Evolutionary conservation across 2,797 vertebrate species (phyloP).

Genomic region (Threskiornis aethiopicus): DNA sequence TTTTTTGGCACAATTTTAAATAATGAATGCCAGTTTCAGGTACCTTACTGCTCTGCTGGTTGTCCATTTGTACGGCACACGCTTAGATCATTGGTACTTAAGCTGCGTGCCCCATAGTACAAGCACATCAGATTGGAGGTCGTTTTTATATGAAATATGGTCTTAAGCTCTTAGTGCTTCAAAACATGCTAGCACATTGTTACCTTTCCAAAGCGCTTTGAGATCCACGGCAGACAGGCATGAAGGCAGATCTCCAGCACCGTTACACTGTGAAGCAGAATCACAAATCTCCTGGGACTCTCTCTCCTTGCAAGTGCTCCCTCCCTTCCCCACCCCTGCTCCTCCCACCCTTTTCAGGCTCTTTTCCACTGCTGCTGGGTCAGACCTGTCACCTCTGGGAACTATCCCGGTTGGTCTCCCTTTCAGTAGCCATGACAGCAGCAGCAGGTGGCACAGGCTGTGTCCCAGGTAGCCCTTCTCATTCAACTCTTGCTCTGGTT

Average conservation of each 20-base stretch:
- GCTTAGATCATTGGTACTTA: not conserved
- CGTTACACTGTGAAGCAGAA: not conserved
- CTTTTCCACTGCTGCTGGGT: not conserved
- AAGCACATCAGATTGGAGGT: not conserved
- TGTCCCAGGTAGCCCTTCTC: not conserved
- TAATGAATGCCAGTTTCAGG: not conserved
- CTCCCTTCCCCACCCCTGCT: not conserved
- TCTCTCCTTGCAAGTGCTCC: not conserved
- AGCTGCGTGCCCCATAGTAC: not conserved
- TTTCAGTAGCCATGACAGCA: not conserved
- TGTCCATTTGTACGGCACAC: not conserved
- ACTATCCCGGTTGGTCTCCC: not conserved
- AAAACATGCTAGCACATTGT: not conserved
- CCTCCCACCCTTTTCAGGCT: not conserved
- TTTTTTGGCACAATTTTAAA: not conserved
- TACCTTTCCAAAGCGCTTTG: not conserved
- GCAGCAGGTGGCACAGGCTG: not conserved
- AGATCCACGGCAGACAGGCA: not conserved
- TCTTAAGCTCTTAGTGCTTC: not conserved
- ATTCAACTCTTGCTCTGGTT: not conserved
- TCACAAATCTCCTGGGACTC: not conserved
- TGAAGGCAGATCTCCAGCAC: not conserved
- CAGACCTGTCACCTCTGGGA: not conserved
- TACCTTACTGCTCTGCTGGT: not conserved
- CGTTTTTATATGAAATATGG: fast-evolving